Percentiles rank a stretch among this genome's conserved stretches.
These are phyloP conservation scores for Cichlasoma orientale DNA, from an alignment of 2,797 vertebrate genomes.

Conservation along the genomic window DNA sequence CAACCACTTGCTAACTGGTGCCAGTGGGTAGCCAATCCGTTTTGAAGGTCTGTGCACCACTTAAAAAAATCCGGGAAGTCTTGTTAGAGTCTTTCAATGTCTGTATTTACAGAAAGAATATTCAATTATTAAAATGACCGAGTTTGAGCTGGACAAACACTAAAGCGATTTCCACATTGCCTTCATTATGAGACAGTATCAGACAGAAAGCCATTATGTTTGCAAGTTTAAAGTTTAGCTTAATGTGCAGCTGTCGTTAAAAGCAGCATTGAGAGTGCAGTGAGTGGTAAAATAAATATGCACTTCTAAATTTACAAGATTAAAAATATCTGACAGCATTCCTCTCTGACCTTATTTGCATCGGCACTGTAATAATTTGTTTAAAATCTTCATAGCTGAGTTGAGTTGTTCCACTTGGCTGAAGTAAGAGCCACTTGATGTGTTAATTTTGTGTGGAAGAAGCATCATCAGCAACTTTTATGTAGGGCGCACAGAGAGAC, in stretches of 20 bases:
- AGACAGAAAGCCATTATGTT: neutral
- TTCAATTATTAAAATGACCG: neutral
- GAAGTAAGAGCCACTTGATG: neutral
- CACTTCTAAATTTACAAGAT: neutral
- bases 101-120: neutral
- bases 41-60: too few species aligned
- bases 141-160: neutral
- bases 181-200: neutral
- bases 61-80: neutral
- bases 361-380: neutral
- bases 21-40: too few species aligned
- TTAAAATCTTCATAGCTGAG: neutral
- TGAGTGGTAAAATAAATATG: neutral
- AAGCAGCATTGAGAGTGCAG: neutral
- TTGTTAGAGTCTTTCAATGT: neutral
- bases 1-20: too few species aligned
- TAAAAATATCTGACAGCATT: neutral
- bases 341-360: neutral
- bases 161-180: neutral
- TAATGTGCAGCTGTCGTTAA: neutral
- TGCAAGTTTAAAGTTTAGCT: neutral
- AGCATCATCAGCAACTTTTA: neutral
- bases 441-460: neutral
- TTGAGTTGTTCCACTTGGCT: neutral
- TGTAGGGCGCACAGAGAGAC: neutral